These are phyloP conservation scores for Selenia dentaria DNA, from an alignment of 2,888 invertebrate genomes.

Conservation along the genomic window DNA sequence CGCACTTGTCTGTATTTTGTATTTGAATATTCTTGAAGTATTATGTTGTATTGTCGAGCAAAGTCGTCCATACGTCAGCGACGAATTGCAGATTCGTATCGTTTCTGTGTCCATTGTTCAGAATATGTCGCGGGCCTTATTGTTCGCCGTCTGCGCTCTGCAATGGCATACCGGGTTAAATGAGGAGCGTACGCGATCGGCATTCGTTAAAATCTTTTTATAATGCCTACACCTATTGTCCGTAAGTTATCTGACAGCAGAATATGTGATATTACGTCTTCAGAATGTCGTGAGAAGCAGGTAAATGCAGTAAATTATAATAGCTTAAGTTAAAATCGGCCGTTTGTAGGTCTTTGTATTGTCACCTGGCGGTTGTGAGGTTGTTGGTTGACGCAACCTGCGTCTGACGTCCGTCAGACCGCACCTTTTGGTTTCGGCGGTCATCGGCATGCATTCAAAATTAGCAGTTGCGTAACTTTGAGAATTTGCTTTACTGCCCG, in stretches of 20 bases:
- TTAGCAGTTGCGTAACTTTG: conserved; percentile 39
- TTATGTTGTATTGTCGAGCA: too few species aligned
- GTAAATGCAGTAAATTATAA: conserved; percentile 7
- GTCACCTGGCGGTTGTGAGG: conserved; percentile 20
- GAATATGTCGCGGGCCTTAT: conserved; percentile 79
- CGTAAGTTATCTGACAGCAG: conserved; percentile 18
- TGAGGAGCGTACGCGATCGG: conserved; percentile 64
- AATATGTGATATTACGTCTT: conserved; percentile 10
- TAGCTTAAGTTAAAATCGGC: conserved; percentile 7
- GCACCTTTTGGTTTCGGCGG: conserved; percentile 43
- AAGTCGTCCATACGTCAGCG: conserved; percentile 65
- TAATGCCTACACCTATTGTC: conserved; percentile 35
- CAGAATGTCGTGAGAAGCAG: conserved; percentile 19
- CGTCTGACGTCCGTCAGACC: conserved; percentile 34
- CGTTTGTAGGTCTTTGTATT: conserved; percentile 16
- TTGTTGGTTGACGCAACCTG: conserved; percentile 34
- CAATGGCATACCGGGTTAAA: conserved; percentile 69
- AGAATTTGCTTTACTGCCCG: conserved; percentile 24
- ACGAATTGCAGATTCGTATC: conserved; percentile 77
- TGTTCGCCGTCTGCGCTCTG: conserved; percentile 62
- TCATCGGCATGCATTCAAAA: conserved; percentile 44
- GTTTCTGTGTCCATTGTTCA: conserved; percentile 77
- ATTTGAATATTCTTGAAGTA: conserved; percentile 61
- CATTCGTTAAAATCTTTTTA: conserved; percentile 53
- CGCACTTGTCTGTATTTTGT: conserved; percentile 44